A percentile compares a stretch with the other conserved stretches of the same genome.
Evolutionary conservation across 1,140 invertebrate species (phyloP).

Genomic region (Drosophila tani): DNA sequence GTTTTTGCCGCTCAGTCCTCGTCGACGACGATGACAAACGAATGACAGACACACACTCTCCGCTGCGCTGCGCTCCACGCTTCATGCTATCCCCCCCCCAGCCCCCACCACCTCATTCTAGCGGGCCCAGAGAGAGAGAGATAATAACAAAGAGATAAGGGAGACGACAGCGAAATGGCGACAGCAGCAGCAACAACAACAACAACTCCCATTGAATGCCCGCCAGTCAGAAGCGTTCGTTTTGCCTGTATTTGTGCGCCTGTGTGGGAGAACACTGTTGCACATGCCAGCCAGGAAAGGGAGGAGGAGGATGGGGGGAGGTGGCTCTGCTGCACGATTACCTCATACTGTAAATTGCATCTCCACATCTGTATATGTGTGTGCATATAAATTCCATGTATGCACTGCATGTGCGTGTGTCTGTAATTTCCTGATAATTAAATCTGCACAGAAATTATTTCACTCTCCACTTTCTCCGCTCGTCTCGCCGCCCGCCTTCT

Average conservation of each 20-base stretch:
- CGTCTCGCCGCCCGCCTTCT: background rate
- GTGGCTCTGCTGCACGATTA: conserved; percentile 66
- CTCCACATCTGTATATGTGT: conserved; percentile 28
- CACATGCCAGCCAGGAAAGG: conserved; percentile 3
- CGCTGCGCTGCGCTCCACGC: conserved; percentile 9
- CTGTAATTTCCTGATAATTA: conserved; percentile 71
- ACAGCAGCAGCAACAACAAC: conserved; percentile 57
- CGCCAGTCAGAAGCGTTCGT: conserved; percentile 82
- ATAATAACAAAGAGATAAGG: conserved; percentile 82
- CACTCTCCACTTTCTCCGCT: conserved; percentile 22
- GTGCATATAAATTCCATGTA: conserved; percentile 11
- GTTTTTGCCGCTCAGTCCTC: conserved; percentile 23
- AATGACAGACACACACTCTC: conserved; percentile 79
- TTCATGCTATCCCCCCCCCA: background rate
- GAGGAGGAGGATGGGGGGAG: background rate
- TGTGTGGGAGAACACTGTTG: conserved; percentile 56
- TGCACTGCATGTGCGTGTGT: conserved; percentile 10
- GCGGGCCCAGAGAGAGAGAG: conserved; percentile 60
- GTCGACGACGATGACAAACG: conserved; percentile 74
- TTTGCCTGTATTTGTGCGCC: conserved; percentile 64
- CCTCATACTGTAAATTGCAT: conserved; percentile 74
- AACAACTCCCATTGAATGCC: conserved; percentile 58
- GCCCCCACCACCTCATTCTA: background rate
- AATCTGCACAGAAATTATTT: conserved; percentile 63
- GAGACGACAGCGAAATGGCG: conserved; percentile 66